phyloP scores from a whole-genome alignment of 2,797 vertebrate genomes.

The Phrynocephalus vlangalii region DNA sequence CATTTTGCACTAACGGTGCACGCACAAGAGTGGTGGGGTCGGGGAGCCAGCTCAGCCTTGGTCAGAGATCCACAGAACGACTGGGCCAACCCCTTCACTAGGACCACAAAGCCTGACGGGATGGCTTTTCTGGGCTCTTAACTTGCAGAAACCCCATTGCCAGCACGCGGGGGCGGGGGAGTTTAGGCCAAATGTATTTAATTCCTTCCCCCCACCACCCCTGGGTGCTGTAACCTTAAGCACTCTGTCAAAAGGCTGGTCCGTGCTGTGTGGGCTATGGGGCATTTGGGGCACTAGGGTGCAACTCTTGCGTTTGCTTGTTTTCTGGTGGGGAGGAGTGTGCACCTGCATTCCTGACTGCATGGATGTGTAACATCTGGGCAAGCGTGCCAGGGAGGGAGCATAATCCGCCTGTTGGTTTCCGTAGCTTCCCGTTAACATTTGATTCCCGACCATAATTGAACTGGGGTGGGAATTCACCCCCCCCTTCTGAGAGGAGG shows the following conservation, averaged over 20 bases:
- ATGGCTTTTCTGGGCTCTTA: too few relatives aligned
- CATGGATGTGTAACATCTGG: not conserved
- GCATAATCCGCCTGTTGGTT: not conserved
- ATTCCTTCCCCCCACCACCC: too few relatives aligned
- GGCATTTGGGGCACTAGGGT: not conserved
- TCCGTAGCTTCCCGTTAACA: not conserved
- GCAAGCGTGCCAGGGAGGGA: not conserved
- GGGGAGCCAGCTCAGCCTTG: not conserved
- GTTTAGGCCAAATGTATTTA: too few relatives aligned
- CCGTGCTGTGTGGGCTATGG: not conserved
- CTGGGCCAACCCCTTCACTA: not conserved
- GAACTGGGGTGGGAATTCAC: not conserved
- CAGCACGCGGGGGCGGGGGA: too few relatives aligned
- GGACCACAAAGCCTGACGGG: too few relatives aligned
- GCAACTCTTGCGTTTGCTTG: not conserved
- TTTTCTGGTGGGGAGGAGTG: too few relatives aligned
- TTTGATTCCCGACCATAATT: not conserved
- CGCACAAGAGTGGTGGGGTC: not conserved
- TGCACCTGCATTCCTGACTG: not conserved
- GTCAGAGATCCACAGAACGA: not conserved
- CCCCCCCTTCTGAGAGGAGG: not conserved
- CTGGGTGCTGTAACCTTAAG: not conserved
- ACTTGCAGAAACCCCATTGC: too few relatives aligned
- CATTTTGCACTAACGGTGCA: constrained; percentile 27
- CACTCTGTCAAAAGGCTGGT: not conserved